Conservation (phyloP, 2,797 vertebrate species). For the Sebastes baramenuke region DNA sequence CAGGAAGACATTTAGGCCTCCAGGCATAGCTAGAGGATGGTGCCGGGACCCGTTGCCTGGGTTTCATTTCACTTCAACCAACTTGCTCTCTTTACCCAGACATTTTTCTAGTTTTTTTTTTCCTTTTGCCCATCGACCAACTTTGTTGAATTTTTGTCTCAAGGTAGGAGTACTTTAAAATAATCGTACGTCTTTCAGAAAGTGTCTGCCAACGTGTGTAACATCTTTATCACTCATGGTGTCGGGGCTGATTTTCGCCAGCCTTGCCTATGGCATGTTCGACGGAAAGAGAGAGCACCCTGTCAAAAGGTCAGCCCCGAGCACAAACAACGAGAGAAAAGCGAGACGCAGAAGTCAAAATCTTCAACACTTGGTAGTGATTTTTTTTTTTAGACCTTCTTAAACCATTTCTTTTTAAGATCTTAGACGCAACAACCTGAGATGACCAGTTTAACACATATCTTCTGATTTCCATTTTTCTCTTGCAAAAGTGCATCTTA, state of each 20-base stretch:
- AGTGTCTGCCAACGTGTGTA: conserved; percentile 44
- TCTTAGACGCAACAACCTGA: background rate
- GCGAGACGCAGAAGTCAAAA: conserved; percentile 35
- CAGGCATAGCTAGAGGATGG: conserved; percentile 71
- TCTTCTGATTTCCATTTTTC: conserved; percentile 16
- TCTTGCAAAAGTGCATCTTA: conserved; percentile 8
- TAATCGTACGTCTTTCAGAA: conserved; percentile 43
- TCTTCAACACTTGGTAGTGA: background rate
- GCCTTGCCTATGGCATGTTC: conserved; percentile 55
- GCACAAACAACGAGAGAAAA: conserved; percentile 53
- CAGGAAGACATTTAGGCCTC: conserved; percentile 73
- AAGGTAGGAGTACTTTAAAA: conserved; percentile 51
- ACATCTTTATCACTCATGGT: conserved; percentile 59
- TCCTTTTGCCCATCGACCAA: conserved; percentile 20
- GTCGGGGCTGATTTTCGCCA: conserved; percentile 30
- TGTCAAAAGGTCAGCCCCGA: conserved; percentile 68
- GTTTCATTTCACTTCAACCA: conserved; percentile 72
- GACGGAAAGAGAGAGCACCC: conserved; percentile 58
- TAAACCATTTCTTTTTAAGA: conserved; percentile 5
- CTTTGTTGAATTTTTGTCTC: conserved; percentile 56
- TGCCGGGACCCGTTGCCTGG: conserved; percentile 48
- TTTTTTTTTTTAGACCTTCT: conserved; percentile 4
- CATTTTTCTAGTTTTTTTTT: background rate
- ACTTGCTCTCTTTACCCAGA: conserved; percentile 39
- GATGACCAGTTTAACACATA: background rate